Percentiles rank a stretch among this genome's conserved stretches.
Conservation (phyloP, 35 echinoderm and acorn worm genomes). For the Nesometra sesokonis region DNA sequence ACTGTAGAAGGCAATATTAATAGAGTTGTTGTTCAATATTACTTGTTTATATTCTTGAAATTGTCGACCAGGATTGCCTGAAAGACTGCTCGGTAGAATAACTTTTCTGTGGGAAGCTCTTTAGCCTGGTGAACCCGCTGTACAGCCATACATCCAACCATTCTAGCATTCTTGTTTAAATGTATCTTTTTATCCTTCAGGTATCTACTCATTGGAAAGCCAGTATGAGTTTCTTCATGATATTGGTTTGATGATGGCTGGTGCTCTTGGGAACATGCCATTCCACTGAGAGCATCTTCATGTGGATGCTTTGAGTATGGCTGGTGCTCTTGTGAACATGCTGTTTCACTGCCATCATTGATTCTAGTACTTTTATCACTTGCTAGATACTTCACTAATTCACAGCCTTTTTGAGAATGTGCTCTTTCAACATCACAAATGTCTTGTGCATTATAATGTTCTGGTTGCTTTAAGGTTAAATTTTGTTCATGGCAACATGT, state of each 20-base stretch:
- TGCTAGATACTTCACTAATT: too few species aligned
- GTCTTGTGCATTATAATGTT: too few species aligned
- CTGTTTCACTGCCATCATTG: background rate
- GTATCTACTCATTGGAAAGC: slow-evolving; percentile 80
- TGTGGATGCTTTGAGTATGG: background rate
- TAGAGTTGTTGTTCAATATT: too few species aligned
- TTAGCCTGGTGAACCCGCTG: slow-evolving; percentile 32
- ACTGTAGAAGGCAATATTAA: too few species aligned
- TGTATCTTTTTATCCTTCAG: slow-evolving; percentile 30
- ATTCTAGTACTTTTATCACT: too few species aligned
- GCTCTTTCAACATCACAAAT: too few species aligned
- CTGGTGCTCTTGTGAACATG: background rate
- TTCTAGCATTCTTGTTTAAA: slow-evolving; percentile 50
- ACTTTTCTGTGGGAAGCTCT: slow-evolving; percentile 19
- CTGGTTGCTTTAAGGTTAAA: too few species aligned
- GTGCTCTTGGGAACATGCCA: background rate
- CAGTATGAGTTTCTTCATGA: background rate
- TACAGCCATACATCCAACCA: slow-evolving; percentile 67
- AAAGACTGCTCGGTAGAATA: slow-evolving; percentile 72
- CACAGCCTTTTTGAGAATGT: too few species aligned
- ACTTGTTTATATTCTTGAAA: slow-evolving; percentile 49
- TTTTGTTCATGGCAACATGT: too few species aligned
- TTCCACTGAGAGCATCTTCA: background rate
- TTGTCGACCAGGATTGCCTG: slow-evolving; percentile 63
- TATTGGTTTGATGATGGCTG: background rate